Base-by-base conservation (phyloP, 1,140 invertebrate species). In the Leucophenga varia region DNA sequence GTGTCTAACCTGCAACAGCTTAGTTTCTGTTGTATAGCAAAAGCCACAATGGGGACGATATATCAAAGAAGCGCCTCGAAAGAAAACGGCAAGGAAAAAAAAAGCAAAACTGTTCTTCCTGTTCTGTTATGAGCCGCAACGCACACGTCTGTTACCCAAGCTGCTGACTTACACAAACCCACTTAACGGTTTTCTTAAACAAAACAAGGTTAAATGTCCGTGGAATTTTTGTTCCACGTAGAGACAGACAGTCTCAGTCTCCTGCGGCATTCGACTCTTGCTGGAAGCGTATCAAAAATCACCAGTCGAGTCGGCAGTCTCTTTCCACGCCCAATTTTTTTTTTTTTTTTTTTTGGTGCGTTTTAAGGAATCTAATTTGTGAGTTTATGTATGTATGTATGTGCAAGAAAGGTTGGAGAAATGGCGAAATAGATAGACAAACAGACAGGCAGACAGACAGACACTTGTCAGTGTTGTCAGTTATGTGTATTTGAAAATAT, bases 131-230 rank as follows among this genome's bases (percentile, higher is more conserved):
- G n/a, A n/a, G n/a, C n/a, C n/a, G n/a, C n/a, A n/a, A n/a, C n/a
- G n/a, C n/a, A n/a, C n/a, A n/a, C n/a, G n/a, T n/a, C n/a, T n/a
- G n/a, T n/a, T n/a, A n/a, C n/a, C n/a, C n/a, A n/a, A n/a, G n/a
- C n/a, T n/a, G n/a, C n/a, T n/a, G n/a, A n/a, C n/a, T n/a, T n/a
- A n/a, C 22, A 25, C 22, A 25, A 25, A 25, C 45, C 34, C 43
- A 21, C 35, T 43, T 35, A 47, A 37, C 63, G 63, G 67, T 67
- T 67, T 65, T 65, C 61, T 59, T 55, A 61, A 55, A 55, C 61
- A 60, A 60, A 49, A 47, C 51, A 55, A 58, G 59, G 65, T 59
- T 55, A 60, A 65, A 61, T 65, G 67, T 63, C 59, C 63, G 54
- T 56, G 59, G 63, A 67, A 59, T 63, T 59, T 59, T 59, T 63